Percentiles rank a stretch among this genome's conserved stretches.
Conservation (phyloP, 2,113 vertebrate genomes). For the Corvus cornix region DNA sequence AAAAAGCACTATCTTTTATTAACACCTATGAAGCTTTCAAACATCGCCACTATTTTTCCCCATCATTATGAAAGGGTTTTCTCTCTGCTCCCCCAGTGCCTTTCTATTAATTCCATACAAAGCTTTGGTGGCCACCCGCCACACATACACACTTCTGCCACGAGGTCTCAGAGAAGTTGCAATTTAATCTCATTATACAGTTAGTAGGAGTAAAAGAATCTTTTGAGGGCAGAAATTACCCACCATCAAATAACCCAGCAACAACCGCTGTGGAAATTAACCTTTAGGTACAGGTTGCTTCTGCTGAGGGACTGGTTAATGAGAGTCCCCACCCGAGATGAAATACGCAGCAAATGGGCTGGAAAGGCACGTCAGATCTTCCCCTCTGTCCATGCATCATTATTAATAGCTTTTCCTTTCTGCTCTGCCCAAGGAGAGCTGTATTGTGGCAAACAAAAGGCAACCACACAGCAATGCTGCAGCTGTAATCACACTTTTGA, state of each 20-base stretch:
- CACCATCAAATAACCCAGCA: slow-evolving; percentile 50
- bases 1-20: slow-evolving; percentile 54
- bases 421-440: slow-evolving; percentile 27
- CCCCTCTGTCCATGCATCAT: not conserved
- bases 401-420: slow-evolving; percentile 40
- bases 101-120: slow-evolving; percentile 58
- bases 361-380: slow-evolving; percentile 49
- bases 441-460: slow-evolving; percentile 66
- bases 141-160: slow-evolving; percentile 40
- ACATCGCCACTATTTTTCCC: slow-evolving; percentile 16
- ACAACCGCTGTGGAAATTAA: slow-evolving; percentile 52
- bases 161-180: slow-evolving; percentile 2
- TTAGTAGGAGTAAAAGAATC: slow-evolving; percentile 44
- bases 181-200: slow-evolving; percentile 61
- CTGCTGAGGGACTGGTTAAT: slow-evolving; percentile 33
- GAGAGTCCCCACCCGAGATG: slow-evolving; percentile 53
- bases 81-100: not conserved
- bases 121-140: slow-evolving; percentile 50
- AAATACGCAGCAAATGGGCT: slow-evolving; percentile 47
- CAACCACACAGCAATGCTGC: not conserved
- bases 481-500: slow-evolving; percentile 42
- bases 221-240: slow-evolving; percentile 47
- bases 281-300: slow-evolving; percentile 48
- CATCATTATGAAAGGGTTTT: slow-evolving; percentile 54
- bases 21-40: slow-evolving; percentile 48